Percentiles rank a stretch among this genome's conserved stretches.
phyloP scores from a whole-genome alignment of 2,888 invertebrate genomes.

The Copidosoma aretas region DNA sequence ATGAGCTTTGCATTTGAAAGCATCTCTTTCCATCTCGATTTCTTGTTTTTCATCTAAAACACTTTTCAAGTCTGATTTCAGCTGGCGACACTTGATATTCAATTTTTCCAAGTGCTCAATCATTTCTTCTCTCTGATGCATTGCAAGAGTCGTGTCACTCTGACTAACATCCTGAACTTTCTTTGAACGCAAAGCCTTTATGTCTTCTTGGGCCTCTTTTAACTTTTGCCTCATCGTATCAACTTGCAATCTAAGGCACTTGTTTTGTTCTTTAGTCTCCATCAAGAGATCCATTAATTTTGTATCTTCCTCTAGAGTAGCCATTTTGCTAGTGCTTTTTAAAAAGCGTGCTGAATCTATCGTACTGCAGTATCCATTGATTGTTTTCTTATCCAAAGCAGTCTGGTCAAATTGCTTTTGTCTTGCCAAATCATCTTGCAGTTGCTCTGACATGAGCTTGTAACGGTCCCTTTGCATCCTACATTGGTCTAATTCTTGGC shows the following conservation, averaged over 20 bases:
- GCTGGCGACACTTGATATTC: conserved; percentile 74
- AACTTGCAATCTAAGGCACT: conserved; percentile 68
- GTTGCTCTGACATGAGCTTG: conserved; percentile 80
- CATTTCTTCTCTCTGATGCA: conserved; percentile 72
- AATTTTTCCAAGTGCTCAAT: conserved; percentile 73
- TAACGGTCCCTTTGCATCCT: conserved; percentile 81
- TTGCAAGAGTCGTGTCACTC: conserved; percentile 60
- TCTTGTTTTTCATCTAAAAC: conserved; percentile 87
- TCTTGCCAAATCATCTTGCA: conserved; percentile 67
- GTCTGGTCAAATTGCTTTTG: conserved; percentile 58
- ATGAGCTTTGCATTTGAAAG: conserved; percentile 83
- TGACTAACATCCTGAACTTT: conserved; percentile 52
- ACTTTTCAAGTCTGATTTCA: conserved; percentile 78
- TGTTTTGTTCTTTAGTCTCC: conserved; percentile 66
- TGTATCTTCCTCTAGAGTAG: conserved; percentile 45
- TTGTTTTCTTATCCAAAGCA: conserved; percentile 31
- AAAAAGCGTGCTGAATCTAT: neutral
- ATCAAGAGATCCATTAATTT: conserved; percentile 50
- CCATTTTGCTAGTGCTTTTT: neutral
- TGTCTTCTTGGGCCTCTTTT: conserved; percentile 74
- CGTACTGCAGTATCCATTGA: conserved; percentile 41
- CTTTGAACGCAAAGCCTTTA: conserved; percentile 68
- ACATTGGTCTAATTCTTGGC: conserved; percentile 78
- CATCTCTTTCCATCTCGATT: conserved; percentile 78
- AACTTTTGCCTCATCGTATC: conserved; percentile 77